A percentile compares a stretch with the other conserved stretches of the same genome.
Evolutionary conservation across 2,113 vertebrate species (phyloP).

Genomic region (Sterrhoptilus dennistouni): DNA sequence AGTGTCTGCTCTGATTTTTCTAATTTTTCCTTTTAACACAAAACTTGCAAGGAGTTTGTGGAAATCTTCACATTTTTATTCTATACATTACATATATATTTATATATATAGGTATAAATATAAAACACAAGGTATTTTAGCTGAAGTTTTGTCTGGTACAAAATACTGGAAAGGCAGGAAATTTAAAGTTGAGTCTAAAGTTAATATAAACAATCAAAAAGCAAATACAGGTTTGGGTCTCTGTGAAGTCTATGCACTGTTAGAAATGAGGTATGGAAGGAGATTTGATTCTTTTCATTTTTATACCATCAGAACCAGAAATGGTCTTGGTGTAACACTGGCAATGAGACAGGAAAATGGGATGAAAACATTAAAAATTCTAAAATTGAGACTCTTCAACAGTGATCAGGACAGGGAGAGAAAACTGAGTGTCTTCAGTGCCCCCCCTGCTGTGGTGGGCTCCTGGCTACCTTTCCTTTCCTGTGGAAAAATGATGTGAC

Average conservation of each 20-base stretch:
- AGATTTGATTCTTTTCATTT: not conserved
- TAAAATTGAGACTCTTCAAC: not conserved
- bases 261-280: not conserved
- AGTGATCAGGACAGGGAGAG: not conserved
- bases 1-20: not conserved
- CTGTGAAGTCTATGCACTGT: not conserved
- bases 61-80: not conserved
- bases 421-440: not conserved
- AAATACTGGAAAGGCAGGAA: not conserved
- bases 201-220: not conserved
- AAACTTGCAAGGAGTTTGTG: not conserved
- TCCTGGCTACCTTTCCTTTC: not conserved
- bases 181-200: not conserved
- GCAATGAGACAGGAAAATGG: not conserved
- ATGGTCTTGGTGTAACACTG: not conserved
- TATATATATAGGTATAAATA: not conserved
- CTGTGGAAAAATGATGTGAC: not conserved
- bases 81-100: not conserved
- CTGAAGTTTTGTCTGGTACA: not conserved
- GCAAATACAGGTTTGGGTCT: not conserved
- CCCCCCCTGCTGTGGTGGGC: not conserved
- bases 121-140: not conserved
- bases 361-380: not conserved
- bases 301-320: not conserved
- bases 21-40: not conserved